A percentile compares a stretch with the other conserved stretches of the same genome.
phyloP scores from a whole-genome alignment of 30 jellyfish, hydroid and myxozoan species.

The Hydra vulgaris region DNA sequence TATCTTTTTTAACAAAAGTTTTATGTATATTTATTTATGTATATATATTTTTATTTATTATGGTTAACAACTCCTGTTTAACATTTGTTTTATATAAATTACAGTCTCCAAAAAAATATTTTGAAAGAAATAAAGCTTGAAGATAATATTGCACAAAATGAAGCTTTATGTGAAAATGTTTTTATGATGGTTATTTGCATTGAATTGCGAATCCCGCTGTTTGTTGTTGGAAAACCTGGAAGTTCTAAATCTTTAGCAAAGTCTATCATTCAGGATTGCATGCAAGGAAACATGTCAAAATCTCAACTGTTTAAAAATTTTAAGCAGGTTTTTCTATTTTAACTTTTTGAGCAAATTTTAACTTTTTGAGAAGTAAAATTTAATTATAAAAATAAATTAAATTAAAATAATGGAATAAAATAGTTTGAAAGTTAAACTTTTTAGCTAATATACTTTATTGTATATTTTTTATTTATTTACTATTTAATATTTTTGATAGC shows the following conservation, averaged over 20 bases:
- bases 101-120: neutral
- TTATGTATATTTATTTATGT: neutral
- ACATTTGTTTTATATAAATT: too few species aligned
- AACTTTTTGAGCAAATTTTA: neutral
- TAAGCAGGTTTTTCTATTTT: constrained; percentile 40
- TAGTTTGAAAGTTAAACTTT: too few species aligned
- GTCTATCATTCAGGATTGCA: constrained; percentile 53
- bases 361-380: neutral
- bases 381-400: neutral
- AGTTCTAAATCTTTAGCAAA: constrained; percentile 4
- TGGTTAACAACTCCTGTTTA: too few species aligned
- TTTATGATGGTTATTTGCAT: constrained; percentile 80
- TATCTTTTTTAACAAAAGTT: too few species aligned
- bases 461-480: too few species aligned
- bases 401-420: too few species aligned
- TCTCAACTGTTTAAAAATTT: constrained; percentile 45
- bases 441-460: too few species aligned
- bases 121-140: neutral
- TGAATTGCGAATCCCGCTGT: constrained; percentile 66
- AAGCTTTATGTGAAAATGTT: neutral
- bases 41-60: neutral
- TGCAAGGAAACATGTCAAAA: constrained; percentile 63
- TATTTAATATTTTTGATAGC: too few species aligned
- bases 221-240: constrained; percentile 23
- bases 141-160: neutral